Base-by-base conservation (phyloP, 2,888 invertebrate genomes). In the Drosophila subsilvestris region DNA sequence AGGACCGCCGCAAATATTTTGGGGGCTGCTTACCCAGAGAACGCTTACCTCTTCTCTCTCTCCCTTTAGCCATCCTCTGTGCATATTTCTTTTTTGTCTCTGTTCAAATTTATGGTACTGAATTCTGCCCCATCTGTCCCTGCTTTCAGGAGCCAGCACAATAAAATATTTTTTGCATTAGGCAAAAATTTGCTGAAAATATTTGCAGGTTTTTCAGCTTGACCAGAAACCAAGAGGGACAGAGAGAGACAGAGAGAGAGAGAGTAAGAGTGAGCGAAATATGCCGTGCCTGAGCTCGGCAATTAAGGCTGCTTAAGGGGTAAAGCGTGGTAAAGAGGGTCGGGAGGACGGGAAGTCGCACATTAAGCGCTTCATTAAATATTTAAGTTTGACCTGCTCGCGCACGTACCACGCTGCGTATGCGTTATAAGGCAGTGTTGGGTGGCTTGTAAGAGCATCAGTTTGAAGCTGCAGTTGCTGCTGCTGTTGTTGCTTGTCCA, bases 291-390 rank as follows among this genome's bases (percentile, higher is more conserved):
- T 27, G 48, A 67, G 27, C 63, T 20, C 73, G 73, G 75, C 83
- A 84, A 84, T 89, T 88, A 89, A 73, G 81, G 58, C 57, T 63
- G 50, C 63, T 54, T 66, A 47, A 74, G 71, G 57, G 67, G 54
- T 49, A 58, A 55, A 20, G 50, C n/a, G 50, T 14, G 48, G 49
- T 45, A 45, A 47, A 37, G 37, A 37, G 37, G 37, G 14, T 37
- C 37, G 48, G 45, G 48, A 42, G 62, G 59, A 57, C 54, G 61
- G 45, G 49, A 71, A 74, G 60, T 70, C 67, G 72, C 79, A 86
- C 89, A 83, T 88, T 89, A 89, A 88, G 84, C 84, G 88, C 85
- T 85, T 85, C 89, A 85, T 85, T 89, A 89, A 85, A 89, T 88
- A 85, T 85, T 85, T 88, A 89, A 88, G 88, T 80, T 80, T 80